phyloP scores from a whole-genome alignment of 1,140 invertebrate species.

The Tribolium madens region DNA sequence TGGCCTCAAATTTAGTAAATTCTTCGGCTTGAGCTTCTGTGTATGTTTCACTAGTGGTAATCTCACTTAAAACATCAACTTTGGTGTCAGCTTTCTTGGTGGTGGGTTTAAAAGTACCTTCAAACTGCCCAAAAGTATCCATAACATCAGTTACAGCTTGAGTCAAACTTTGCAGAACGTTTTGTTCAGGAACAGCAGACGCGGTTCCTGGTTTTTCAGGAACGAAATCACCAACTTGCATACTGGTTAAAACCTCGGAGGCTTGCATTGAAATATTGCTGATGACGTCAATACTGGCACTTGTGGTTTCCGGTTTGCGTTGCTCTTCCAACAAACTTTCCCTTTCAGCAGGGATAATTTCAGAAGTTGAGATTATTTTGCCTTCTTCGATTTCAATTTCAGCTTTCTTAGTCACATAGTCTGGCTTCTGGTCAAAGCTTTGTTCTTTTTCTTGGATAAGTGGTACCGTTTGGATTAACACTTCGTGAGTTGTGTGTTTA shows the following conservation, averaged over 20 bases:
- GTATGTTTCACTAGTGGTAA: constrained; percentile 67
- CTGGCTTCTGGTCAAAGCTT: constrained; percentile 43
- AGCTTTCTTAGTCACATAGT: constrained; percentile 57
- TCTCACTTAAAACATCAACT: constrained; percentile 66
- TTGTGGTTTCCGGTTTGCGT: constrained; percentile 59
- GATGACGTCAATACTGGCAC: constrained; percentile 59
- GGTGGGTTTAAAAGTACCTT: constrained; percentile 56
- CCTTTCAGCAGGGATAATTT: constrained; percentile 62
- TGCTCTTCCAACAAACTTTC: constrained; percentile 60
- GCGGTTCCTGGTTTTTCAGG: constrained; percentile 51
- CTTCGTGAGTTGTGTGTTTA: constrained; percentile 58
- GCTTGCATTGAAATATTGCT: constrained; percentile 64
- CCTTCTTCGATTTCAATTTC: constrained; percentile 61
- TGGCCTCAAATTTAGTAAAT: constrained; percentile 57
- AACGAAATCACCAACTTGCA: constrained; percentile 49
- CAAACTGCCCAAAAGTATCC: constrained; percentile 61
- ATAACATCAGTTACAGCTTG: constrained; percentile 54
- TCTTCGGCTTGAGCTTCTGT: constrained; percentile 65
- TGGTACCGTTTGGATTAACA: constrained; percentile 57
- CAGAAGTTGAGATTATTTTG: constrained; percentile 59
- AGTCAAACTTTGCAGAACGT: constrained; percentile 53
- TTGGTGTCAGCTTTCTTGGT: constrained; percentile 64
- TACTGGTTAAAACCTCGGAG: constrained; percentile 63
- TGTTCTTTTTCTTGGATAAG: constrained; percentile 64
- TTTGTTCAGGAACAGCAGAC: constrained; percentile 52